Conservation (phyloP, 2,113 vertebrate species). For the Etheostoma cragini region DNA sequence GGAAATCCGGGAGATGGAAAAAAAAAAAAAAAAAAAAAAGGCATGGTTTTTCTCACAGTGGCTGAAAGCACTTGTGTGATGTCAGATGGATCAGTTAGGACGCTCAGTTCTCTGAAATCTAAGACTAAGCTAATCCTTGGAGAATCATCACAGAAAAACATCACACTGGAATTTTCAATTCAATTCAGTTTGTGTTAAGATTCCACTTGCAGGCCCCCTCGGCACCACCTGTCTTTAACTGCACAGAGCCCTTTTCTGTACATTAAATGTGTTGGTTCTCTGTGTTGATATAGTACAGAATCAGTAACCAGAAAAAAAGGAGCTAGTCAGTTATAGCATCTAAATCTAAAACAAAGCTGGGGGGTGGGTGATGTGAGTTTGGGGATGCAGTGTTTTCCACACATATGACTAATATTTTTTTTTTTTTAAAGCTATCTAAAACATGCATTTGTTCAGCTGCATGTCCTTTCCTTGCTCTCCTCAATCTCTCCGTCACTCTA, state of each 20-base stretch:
- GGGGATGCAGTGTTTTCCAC: too few relatives aligned
- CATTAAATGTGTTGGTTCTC: neutral
- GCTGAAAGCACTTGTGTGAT: constrained; percentile 18
- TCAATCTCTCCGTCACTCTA: too few relatives aligned
- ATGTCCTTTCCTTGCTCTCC: too few relatives aligned
- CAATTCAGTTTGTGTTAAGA: constrained; percentile 33
- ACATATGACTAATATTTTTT: too few relatives aligned
- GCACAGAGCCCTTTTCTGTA: neutral
- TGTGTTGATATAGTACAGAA: neutral
- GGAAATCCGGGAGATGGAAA: constrained; percentile 31
- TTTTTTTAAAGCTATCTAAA: too few relatives aligned
- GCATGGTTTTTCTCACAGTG: constrained; percentile 14
- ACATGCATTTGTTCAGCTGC: too few relatives aligned
- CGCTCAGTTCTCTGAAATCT: constrained; percentile 28
- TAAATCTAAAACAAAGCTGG: neutral
- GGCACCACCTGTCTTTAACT: neutral
- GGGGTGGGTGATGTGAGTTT: too few relatives aligned
- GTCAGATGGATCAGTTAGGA: constrained; percentile 30
- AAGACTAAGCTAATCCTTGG: constrained; percentile 1
- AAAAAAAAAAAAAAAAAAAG: constrained; percentile 16
- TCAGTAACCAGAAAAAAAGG: neutral
- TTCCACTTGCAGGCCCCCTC: neutral
- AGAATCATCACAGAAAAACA: constrained; percentile 20
- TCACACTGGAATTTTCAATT: constrained; percentile 23
- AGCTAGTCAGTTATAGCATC: neutral